Percentiles rank a stretch among this genome's conserved stretches.
Evolutionary conservation across 2,113 vertebrate genomes (phyloP).

Genomic region (Athene noctua): DNA sequence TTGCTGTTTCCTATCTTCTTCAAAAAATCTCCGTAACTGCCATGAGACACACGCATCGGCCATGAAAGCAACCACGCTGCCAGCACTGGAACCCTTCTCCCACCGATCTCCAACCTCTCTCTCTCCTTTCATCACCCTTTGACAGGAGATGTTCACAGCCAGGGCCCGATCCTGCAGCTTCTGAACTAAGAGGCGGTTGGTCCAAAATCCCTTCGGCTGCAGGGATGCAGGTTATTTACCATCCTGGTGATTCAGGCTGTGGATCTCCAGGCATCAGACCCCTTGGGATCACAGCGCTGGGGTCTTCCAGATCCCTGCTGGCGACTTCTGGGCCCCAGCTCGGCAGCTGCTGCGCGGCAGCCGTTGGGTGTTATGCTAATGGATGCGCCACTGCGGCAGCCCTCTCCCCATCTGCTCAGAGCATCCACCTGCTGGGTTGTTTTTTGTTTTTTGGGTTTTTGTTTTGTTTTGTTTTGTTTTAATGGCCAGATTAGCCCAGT

Average conservation of each 20-base stretch:
- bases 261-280: neutral
- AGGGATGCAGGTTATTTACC: neutral
- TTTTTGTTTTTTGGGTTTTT: neutral
- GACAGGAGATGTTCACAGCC: fast-evolving
- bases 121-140: neutral
- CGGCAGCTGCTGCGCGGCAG: constrained; percentile 13
- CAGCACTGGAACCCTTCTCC: neutral
- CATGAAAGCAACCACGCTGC: neutral
- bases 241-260: neutral
- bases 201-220: fast-evolving
- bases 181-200: fast-evolving
- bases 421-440: constrained; percentile 53
- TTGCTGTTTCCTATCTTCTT: neutral
- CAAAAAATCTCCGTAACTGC: neutral
- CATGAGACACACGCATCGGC: fast-evolving
- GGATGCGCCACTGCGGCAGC: neutral
- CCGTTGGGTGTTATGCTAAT: constrained; percentile 64
- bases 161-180: neutral
- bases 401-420: constrained; percentile 52
- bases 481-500: constrained; percentile 12
- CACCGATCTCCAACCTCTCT: neutral
- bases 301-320: constrained; percentile 13
- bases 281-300: neutral
- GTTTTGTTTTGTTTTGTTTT: neutral
- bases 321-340: neutral